These are phyloP conservation scores for Lasioglossum lativentre DNA, from an alignment of 2,888 invertebrate species.

Conservation along the genomic window DNA sequence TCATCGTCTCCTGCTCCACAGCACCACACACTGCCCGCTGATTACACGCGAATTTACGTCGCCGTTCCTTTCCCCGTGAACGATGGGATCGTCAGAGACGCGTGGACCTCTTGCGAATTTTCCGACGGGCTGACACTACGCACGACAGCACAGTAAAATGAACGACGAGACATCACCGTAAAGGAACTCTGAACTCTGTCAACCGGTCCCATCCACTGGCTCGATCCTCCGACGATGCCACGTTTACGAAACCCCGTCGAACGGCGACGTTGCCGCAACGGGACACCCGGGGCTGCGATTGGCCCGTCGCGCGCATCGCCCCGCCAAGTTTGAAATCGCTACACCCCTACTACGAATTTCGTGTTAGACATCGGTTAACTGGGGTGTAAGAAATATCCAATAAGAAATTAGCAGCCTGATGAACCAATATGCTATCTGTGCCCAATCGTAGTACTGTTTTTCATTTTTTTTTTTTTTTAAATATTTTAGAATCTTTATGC, in stretches of 20 bases:
- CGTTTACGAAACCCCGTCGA: constrained; percentile 21
- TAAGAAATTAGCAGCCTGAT: background rate
- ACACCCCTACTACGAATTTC: background rate
- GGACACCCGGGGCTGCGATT: constrained; percentile 7
- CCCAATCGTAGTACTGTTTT: background rate
- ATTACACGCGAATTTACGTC: constrained; percentile 60
- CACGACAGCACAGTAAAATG: constrained; percentile 64
- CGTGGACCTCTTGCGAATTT: constrained; percentile 37
- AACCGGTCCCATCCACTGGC: constrained; percentile 66
- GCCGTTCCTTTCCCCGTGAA: constrained; percentile 40
- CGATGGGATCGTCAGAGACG: constrained; percentile 27
- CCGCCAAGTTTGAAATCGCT: constrained; percentile 43
- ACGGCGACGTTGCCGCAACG: constrained; percentile 58
- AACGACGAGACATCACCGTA: constrained; percentile 69
- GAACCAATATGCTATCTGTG: background rate
- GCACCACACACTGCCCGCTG: constrained; percentile 81
- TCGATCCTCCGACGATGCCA: constrained; percentile 65
- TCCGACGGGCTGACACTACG: constrained; percentile 51
- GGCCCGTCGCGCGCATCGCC: background rate
- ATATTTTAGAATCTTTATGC: too few species aligned
- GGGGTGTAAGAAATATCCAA: background rate
- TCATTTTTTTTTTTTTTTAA: too few species aligned
- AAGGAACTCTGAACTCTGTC: constrained; percentile 68
- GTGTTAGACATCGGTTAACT: background rate
- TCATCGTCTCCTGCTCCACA: constrained; percentile 82